Base-by-base conservation (phyloP, 2,797 vertebrate genomes). In the Halcyon leucocephala region DNA sequence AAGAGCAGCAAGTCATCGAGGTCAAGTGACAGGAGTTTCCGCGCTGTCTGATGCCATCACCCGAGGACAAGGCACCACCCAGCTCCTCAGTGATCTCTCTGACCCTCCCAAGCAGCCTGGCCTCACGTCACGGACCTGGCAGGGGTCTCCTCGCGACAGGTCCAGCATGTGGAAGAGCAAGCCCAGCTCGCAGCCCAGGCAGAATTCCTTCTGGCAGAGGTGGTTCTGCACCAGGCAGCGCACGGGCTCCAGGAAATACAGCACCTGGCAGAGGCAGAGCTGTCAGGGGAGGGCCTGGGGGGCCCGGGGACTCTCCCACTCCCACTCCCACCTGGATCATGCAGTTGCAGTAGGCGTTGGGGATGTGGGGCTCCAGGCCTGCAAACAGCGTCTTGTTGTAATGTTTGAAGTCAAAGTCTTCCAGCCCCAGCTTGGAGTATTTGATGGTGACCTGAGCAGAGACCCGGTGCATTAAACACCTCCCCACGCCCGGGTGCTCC, bases 401-500 rank as follows among this genome's bases (percentile, higher is more conserved):
- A 97, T 99, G 99, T 96, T 99, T 99, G 97, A 99, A 99, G 97
- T 99, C 99, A 97, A 99, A 99, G 92, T 99, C 99, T 92, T 99
- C 99, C 60, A 99, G 97, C 31, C 99, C 99, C 66, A 99, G 98
- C 97, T 99, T 99, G 69, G 99, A 99, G 96, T 99, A 99, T 97
- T 99, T 99, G 97, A 99, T 99, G 10, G 99, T 99, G 93, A 99
- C 99, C 99, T 99, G 95, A 78, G 86, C 35, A 77, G 84, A 74
- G 83, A 31, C 0, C 0, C 9, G 5, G 28, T 0, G 0, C 3
- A 29, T 58, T 28, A 17, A 48, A 71, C 7, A 10, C 41, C 37
- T 69, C 29, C 73, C 69, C 20, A 2, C 7, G 16, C 41, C 41
- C 16, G 7, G 16, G 41, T 42, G 41, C 33, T 69, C 29, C 73